phyloP scores from a whole-genome alignment of 2,888 invertebrate species.

The Athalia rosae region DNA sequence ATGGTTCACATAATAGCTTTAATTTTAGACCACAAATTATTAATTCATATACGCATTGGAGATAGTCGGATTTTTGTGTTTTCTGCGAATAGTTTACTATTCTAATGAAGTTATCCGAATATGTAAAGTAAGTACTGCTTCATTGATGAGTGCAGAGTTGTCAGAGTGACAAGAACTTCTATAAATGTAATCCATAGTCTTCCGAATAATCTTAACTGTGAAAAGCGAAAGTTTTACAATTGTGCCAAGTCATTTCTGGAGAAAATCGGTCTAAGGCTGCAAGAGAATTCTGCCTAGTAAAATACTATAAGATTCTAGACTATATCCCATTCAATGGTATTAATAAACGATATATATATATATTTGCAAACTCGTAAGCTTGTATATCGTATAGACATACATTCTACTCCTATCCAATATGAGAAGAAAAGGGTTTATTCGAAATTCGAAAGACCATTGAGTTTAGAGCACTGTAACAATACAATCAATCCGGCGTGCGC shows the following conservation, averaged over 20 bases:
- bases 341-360: conserved; percentile 13
- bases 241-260: too few species aligned
- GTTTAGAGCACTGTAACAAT: not conserved
- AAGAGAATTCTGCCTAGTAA: too few species aligned
- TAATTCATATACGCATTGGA: not conserved
- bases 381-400: conserved; percentile 9
- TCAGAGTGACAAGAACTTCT: too few species aligned
- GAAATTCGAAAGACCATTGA: too few species aligned
- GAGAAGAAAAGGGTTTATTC: too few species aligned
- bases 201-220: too few species aligned
- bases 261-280: too few species aligned
- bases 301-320: not conserved
- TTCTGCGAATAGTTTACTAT: not conserved
- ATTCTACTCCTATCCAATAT: not conserved
- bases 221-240: too few species aligned
- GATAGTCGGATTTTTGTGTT: not conserved
- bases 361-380: not conserved
- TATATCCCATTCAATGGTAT: conserved; percentile 31
- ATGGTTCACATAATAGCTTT: conserved; percentile 15
- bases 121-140: too few species aligned
- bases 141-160: too few species aligned
- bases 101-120: too few species aligned
- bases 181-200: too few species aligned
- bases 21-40: not conserved
- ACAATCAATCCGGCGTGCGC: not conserved